These are phyloP conservation scores for Phaonia tiefii DNA, from an alignment of 2,888 invertebrate species.

Conservation along the genomic window DNA sequence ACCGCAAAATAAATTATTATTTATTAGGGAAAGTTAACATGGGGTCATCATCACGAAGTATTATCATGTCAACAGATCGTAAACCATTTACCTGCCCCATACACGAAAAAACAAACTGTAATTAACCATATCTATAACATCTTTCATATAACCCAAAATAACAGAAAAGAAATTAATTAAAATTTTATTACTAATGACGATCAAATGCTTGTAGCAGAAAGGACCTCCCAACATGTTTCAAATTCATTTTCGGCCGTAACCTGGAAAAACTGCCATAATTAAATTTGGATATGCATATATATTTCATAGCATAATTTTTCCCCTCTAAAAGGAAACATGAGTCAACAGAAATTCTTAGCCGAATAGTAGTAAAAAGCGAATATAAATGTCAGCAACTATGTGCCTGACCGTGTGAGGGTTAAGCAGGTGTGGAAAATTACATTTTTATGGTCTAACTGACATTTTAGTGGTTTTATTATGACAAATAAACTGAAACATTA, in stretches of 20 bases:
- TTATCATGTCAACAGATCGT: conserved; percentile 37
- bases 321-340: conserved; percentile 18
- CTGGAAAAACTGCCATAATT: neutral
- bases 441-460: conserved; percentile 74
- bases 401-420: conserved; percentile 48
- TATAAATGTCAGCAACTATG: conserved; percentile 10
- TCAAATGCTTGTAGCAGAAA: conserved; percentile 27
- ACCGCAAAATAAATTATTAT: no score
- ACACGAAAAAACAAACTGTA: neutral
- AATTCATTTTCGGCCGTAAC: neutral
- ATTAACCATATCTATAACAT: conserved; percentile 13
- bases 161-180: conserved; percentile 27
- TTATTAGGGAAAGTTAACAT: neutral
- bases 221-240: conserved; percentile 52
- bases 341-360: conserved; percentile 31
- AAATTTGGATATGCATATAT: conserved; percentile 39
- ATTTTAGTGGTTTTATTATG: conserved; percentile 74
- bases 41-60: neutral
- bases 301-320: conserved; percentile 32
- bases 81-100: neutral
- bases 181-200: conserved; percentile 38
- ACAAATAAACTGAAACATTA: conserved; percentile 61
- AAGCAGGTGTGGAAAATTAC: conserved; percentile 78
- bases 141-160: neutral
- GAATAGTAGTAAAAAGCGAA: no score